A percentile compares a stretch with the other conserved stretches of the same genome.
Evolutionary conservation across 2,888 invertebrate genomes (phyloP).

Genomic region (Nomada flava): DNA sequence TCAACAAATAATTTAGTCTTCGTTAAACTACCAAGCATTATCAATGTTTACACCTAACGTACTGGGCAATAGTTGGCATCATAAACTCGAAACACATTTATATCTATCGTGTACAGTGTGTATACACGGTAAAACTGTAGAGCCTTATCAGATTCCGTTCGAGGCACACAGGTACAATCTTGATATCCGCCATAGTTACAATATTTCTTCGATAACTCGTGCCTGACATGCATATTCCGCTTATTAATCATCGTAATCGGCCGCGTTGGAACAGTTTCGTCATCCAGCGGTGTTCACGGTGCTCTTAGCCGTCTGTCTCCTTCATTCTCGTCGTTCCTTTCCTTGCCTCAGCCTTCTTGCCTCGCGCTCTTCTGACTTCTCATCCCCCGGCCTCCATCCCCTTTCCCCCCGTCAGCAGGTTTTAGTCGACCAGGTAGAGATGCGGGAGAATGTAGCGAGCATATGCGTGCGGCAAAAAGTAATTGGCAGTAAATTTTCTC

Average conservation of each 20-base stretch:
- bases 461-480: slow-evolving; percentile 61
- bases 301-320: background rate
- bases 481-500: slow-evolving; percentile 71
- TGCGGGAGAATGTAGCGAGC: slow-evolving; percentile 45
- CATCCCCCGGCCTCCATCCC: slow-evolving; percentile 4
- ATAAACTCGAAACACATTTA: slow-evolving; percentile 15
- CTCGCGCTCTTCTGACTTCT: slow-evolving; percentile 1
- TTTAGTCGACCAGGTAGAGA: slow-evolving; percentile 57
- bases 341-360: slow-evolving; percentile 1
- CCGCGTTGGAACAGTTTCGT: slow-evolving; percentile 26
- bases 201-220: slow-evolving; percentile 35
- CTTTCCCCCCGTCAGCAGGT: slow-evolving; percentile 36
- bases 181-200: slow-evolving; percentile 28
- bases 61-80: slow-evolving; percentile 17
- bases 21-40: slow-evolving; percentile 5
- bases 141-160: slow-evolving; percentile 39
- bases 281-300: slow-evolving; percentile 6
- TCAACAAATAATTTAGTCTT: background rate
- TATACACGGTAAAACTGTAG: slow-evolving; percentile 15
- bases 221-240: slow-evolving; percentile 39
- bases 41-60: slow-evolving; percentile 16
- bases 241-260: slow-evolving; percentile 44
- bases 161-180: slow-evolving; percentile 25
- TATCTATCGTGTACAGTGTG: background rate
- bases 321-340: background rate